Base-by-base conservation (phyloP, 2,113 vertebrate genomes). In the Myiagra hebetior region DNA sequence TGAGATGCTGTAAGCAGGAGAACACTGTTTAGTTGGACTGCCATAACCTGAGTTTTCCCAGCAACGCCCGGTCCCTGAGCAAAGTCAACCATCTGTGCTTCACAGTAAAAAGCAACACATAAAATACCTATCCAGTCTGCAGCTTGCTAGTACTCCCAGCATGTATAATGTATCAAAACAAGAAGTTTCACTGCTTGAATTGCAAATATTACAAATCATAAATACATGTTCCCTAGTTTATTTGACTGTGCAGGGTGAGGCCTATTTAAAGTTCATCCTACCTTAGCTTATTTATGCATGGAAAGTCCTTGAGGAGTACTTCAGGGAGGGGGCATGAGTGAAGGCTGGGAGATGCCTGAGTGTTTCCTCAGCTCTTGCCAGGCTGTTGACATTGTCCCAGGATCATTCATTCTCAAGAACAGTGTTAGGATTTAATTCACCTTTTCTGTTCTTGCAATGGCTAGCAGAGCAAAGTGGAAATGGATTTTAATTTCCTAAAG, bases 291-390 rank as follows among this genome's bases (percentile, higher is more conserved):
- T 72, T 82, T 63, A 76, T 81, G 88, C 77, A 74, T 59, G 77
- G 65, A 52, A 90, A 70, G 22, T 49, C 86, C 52, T 62, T 55
- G 55, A 74, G n/a, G 33, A 85, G 10, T 13, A 15, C 49, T 82
- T 41, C 41, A 57, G 65, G 69, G 31, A 81, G 28, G 24, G 37
- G 37, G 12, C 10, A 84, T 0, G 0, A 69, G 21, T 0, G 0
- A 78, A 64, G 50, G 7, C 56, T 69, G 87, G 77, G 67, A 80
- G 59, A 73, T 83, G 33, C 39, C 13, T 0, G 18, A 50, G 57
- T 57, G 30, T 69, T 83, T 91, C 79, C 47, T 81, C 78, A 78
- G 26, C 52, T 55, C 37, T 81, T 1, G 0, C 56, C 18, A n/a
- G 39, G 55, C 59, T 80, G 46, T 47, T 2, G 1, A 8, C 1